phyloP scores from a whole-genome alignment of 2,113 vertebrate genomes.

The Mormyrus iriodes region DNA sequence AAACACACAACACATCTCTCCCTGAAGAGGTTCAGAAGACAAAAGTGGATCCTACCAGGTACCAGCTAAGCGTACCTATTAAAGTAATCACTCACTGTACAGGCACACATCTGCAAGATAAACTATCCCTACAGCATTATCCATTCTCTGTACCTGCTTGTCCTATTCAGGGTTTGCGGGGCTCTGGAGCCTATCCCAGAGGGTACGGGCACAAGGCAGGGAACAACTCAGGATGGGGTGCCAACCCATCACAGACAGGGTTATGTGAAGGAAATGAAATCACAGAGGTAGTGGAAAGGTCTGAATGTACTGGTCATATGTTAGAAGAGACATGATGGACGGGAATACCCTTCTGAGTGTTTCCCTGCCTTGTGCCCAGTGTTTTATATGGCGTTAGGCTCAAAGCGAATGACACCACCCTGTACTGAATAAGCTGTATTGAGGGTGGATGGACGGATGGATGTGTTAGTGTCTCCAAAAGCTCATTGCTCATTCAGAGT shows the following conservation, averaged over 20 bases:
- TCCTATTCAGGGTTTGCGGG: background rate
- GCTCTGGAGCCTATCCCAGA: background rate
- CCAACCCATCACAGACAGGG: background rate
- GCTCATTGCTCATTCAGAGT: background rate
- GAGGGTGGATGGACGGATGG: background rate
- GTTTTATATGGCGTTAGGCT: background rate
- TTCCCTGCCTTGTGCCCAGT: background rate
- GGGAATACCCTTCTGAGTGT: background rate
- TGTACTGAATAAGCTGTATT: background rate
- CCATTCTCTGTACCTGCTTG: background rate
- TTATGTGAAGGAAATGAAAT: background rate
- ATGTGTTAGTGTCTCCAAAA: background rate
- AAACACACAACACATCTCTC: background rate
- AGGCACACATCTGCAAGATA: background rate
- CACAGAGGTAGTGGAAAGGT: background rate
- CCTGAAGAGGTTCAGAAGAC: background rate
- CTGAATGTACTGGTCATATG: background rate
- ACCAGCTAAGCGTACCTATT: background rate
- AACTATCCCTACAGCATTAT: background rate
- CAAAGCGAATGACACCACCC: background rate
- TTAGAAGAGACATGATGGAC: background rate
- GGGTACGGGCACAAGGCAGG: background rate
- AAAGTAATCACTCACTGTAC: background rate
- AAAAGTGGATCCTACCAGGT: background rate
- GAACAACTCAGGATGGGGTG: background rate